Base-by-base conservation (phyloP, 2,797 vertebrate species). In the Borostomias antarcticus region DNA sequence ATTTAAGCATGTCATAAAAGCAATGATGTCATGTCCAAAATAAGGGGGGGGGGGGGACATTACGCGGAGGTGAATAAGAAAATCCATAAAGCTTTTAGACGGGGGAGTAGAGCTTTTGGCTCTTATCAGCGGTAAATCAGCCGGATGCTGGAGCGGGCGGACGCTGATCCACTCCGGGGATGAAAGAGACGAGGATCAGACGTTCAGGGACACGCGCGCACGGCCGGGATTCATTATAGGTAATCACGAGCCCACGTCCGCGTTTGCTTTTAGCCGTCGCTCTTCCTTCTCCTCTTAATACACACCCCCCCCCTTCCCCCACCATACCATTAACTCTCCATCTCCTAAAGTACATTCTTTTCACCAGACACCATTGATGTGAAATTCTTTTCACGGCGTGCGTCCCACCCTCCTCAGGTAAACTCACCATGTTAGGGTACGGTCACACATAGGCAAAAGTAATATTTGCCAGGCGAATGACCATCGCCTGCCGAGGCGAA, bases 101-200 rank as follows among this genome's bases (percentile, higher is more conserved):
- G 68, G 72, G 45, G 70, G 82, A 85, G 83, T 76, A 80, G 74
- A 69, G n/a, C 71, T 73, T 73, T 73, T 69, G 74, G 80, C 64
- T 78, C 69, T 58, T 73, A 68, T 60, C 66, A 58, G 78, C 80
- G 57, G 73, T 87, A 85, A 87, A 89, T 89, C 80, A 85, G 73
- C 78, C 62, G 73, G 70, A 53, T 58, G 66, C 72, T n/a, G n/a
- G n/a, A n/a, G n/a, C n/a, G n/a, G n/a, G n/a, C n/a, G n/a, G n/a
- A n/a, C n/a, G 5, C 11, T 3, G 1, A 17, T 43, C 13, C 40
- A 43, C 15, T 4, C 40, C n/a, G 40, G 11, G 11, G 11, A 40
- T 15, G 5, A 1, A 43, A 43, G 5, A 43, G 40, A 17, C 10
- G 9, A 10, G 35, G 35, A 10, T 37, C 35, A 37, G 35, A 37